Conservation (phyloP, 2,888 invertebrate genomes). For the Heterodera filipjevi region DNA sequence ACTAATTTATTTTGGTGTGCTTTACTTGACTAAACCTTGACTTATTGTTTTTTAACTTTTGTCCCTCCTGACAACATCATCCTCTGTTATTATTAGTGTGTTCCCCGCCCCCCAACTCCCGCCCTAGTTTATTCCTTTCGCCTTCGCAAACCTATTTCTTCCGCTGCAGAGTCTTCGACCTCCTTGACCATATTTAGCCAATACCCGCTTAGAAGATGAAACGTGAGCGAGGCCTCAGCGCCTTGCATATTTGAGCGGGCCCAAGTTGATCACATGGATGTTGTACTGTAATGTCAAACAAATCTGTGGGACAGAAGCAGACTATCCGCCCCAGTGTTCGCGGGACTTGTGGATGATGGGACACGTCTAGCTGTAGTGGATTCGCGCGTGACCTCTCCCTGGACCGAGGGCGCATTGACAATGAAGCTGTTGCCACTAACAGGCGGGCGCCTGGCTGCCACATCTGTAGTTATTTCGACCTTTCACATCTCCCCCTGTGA, state of each 20-base stretch:
- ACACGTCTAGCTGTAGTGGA: neutral
- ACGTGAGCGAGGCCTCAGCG: neutral
- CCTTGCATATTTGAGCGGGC: neutral
- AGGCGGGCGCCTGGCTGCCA: neutral
- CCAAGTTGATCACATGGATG: neutral
- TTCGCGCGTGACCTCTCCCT: neutral
- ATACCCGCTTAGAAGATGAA: no score
- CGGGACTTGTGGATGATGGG: neutral
- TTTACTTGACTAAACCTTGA: no score
- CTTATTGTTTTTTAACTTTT: no score
- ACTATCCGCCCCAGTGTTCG: neutral
- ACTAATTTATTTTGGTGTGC: no score
- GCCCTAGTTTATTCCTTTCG: no score
- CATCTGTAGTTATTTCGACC: neutral
- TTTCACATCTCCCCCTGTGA: conserved; percentile 29
- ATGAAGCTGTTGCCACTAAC: neutral
- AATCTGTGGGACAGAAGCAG: neutral
- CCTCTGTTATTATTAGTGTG: no score
- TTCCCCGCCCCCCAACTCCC: no score
- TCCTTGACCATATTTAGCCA: no score
- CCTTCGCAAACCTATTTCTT: no score
- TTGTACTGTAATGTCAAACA: neutral
- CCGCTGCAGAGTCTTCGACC: no score
- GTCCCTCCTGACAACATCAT: no score
- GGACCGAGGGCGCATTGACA: conserved; percentile 12